These are phyloP conservation scores for Procavia capensis DNA, from an alignment of 2,113 vertebrate genomes.

Conservation along the genomic window DNA sequence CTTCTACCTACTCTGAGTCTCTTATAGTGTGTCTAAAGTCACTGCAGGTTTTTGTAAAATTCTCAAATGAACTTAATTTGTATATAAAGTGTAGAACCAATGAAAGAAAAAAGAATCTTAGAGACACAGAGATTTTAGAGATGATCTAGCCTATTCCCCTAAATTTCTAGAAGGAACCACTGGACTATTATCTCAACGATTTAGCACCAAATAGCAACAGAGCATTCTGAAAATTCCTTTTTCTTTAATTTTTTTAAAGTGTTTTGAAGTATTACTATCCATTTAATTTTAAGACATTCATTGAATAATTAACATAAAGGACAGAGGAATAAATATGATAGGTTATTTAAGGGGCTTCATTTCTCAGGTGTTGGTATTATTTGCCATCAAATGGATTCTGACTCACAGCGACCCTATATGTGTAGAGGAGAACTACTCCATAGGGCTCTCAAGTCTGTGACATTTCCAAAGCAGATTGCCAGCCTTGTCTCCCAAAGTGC, in stretches of 20 bases:
- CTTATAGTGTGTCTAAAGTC: background rate
- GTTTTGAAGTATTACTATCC: background rate
- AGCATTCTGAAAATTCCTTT: background rate
- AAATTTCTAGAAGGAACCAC: background rate
- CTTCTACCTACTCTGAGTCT: background rate
- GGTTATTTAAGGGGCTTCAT: background rate
- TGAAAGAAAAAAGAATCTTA: background rate
- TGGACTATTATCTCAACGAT: background rate
- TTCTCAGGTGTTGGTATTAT: too few species aligned
- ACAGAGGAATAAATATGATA: background rate
- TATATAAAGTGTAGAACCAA: background rate
- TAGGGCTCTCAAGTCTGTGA: too few species aligned
- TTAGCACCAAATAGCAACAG: background rate
- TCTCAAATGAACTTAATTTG: background rate
- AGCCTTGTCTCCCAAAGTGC: too few species aligned
- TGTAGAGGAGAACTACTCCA: too few species aligned
- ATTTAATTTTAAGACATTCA: background rate
- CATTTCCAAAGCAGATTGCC: too few species aligned
- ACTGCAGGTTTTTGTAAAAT: constrained; percentile 1
- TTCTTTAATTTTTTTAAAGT: background rate
- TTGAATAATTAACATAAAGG: background rate
- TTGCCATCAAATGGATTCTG: too few species aligned
- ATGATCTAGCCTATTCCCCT: background rate
- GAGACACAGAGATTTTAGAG: background rate
- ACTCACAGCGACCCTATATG: too few species aligned